Percentiles rank a stretch among this genome's conserved stretches.
Conservation (phyloP, 92 coral and sea anemone species). For the Epizoanthus ramosus region DNA sequence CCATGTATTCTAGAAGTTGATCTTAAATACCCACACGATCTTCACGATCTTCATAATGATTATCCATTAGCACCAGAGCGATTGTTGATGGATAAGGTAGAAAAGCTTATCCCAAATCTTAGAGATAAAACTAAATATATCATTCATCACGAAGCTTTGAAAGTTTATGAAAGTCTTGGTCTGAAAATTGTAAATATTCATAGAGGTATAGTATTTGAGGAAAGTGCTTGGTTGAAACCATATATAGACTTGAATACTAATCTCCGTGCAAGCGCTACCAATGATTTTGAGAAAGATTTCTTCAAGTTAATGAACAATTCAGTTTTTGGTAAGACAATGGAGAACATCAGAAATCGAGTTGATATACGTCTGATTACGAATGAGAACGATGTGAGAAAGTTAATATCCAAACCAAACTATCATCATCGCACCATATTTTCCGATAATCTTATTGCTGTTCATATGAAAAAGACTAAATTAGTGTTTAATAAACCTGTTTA, state of each 20-base stretch:
- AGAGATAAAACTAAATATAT: neutral
- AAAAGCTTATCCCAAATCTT: slow-evolving; percentile 1
- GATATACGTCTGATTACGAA: too few species aligned
- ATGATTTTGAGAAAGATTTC: too few species aligned
- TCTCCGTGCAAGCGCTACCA: neutral
- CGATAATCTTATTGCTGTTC: too few species aligned
- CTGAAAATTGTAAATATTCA: too few species aligned
- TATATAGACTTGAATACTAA: slow-evolving; percentile 1
- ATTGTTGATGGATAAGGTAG: neutral
- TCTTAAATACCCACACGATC: slow-evolving; percentile 21
- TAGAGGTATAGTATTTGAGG: too few species aligned
- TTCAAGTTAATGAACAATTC: neutral
- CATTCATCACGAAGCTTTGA: neutral
- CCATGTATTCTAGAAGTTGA: slow-evolving; percentile 47
- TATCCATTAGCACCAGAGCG: neutral
- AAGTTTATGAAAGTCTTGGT: neutral
- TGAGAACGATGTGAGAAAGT: too few species aligned
- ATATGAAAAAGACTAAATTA: too few species aligned
- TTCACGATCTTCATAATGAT: slow-evolving; percentile 23
- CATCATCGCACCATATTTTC: too few species aligned
- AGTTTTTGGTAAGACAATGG: too few species aligned
- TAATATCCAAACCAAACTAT: too few species aligned
- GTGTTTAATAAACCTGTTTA: too few species aligned
- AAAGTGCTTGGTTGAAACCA: neutral
- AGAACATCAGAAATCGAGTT: too few species aligned